Percentiles rank a stretch among this genome's conserved stretches.
phyloP scores from a whole-genome alignment of 2,797 vertebrate genomes.

The Macrochelys suwanniensis region DNA sequence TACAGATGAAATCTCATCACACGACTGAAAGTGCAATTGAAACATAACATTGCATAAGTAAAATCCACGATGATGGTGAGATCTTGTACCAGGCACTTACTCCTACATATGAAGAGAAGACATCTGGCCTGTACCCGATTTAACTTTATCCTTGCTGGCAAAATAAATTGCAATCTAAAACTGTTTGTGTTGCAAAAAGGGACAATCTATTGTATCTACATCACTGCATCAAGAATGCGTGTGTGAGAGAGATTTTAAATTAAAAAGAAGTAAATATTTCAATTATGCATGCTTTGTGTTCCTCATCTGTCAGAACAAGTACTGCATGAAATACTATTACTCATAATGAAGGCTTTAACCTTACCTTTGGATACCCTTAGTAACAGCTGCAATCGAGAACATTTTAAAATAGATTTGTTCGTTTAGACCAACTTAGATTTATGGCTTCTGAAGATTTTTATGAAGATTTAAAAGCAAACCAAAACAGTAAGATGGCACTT shows the following conservation, averaged over 20 bases:
- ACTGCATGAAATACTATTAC: not conserved
- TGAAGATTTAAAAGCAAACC: not conserved
- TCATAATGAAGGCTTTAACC: not conserved
- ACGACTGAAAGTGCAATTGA: not conserved
- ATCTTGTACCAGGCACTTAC: not conserved
- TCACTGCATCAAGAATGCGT: fast-evolving
- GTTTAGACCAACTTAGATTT: not conserved
- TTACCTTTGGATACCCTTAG: not conserved
- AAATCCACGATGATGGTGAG: not conserved
- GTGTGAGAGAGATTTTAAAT: not conserved
- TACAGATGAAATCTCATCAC: not conserved
- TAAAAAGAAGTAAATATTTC: not conserved
- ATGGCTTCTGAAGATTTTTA: not conserved
- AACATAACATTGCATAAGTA: not conserved
- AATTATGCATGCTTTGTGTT: not conserved
- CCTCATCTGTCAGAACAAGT: not conserved
- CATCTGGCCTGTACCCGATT: not conserved
- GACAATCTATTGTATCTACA: not conserved
- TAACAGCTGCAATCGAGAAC: not conserved
- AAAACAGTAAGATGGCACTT: not conserved
- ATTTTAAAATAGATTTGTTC: not conserved
- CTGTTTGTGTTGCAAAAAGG: fast-evolving
- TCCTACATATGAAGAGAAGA: not conserved
- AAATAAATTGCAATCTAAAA: not conserved
- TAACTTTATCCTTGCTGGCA: not conserved